Percentiles rank a stretch among this genome's conserved stretches.
phyloP scores from a whole-genome alignment of 2,113 vertebrate genomes.

The Eleginops maclovinus region DNA sequence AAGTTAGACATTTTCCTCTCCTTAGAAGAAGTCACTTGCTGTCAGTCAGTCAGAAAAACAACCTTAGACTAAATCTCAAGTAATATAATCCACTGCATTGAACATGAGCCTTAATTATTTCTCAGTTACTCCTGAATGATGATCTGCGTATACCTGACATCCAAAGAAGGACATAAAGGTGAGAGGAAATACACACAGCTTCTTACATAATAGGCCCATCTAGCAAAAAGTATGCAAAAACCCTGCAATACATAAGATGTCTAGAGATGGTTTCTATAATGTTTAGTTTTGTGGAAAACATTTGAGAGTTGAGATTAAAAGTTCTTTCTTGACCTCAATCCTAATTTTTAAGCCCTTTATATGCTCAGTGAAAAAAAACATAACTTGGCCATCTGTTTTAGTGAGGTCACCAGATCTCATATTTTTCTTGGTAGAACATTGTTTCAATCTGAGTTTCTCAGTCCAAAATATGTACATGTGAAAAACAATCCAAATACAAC shows the following conservation, averaged over 20 bases:
- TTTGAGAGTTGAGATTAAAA: neutral
- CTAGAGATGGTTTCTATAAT: neutral
- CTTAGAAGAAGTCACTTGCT: conserved; percentile 16
- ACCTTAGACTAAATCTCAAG: neutral
- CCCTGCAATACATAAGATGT: neutral
- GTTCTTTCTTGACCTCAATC: conserved; percentile 5
- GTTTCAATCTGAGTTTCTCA: neutral
- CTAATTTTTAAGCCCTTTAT: conserved; percentile 25
- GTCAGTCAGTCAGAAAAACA: conserved; percentile 56
- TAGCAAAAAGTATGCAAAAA: conserved; percentile 10
- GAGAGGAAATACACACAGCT: neutral
- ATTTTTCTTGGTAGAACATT: neutral
- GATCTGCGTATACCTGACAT: neutral
- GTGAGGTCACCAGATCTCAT: neutral
- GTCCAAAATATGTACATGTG: neutral
- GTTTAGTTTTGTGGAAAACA: neutral
- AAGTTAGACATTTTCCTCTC: conserved; percentile 20
- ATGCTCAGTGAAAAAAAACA: neutral
- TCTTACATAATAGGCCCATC: conserved; percentile 4
- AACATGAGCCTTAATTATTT: conserved; percentile 21
- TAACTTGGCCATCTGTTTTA: neutral
- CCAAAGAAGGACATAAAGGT: neutral
- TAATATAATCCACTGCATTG: conserved; percentile 27
- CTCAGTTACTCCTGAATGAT: neutral
- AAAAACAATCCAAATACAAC: neutral